Evolutionary conservation across 2,797 vertebrate species (phyloP), one percentile per base, ranked within the genome.

Genomic region (Emydoidea blandingii): DNA sequence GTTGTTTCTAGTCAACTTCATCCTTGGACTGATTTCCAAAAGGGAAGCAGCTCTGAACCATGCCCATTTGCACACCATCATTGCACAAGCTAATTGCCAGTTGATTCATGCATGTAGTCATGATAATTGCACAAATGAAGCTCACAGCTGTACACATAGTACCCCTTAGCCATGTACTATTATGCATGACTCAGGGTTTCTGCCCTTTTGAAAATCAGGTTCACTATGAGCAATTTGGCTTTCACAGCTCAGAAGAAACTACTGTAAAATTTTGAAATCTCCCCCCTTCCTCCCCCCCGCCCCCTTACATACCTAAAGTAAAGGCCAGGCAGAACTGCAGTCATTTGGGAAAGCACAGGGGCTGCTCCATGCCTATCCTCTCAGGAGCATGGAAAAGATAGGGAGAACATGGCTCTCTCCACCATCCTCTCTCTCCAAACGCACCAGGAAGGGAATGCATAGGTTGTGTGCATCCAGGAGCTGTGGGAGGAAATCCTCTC

Each of bases 311-410:
- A 41, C 37, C 19, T n/a, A 50, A 59, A 83, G 37, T 19, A 47
- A 34, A 56, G 5, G 8, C n/a, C 37, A 83, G 10, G 7, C 21
- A 79, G 14, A 34, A 0, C 1, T 1, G 1, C 5, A 74, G 27
- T 37, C 16, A 11, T 8, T 11, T 72, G 65, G n/a, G 18, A 37
- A n/a, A 37, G 2, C 3, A 25, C 62, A 88, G 52, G 16, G 57
- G 14, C 80, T 1, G 50, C 1, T 9, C 19, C 2, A 16, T 3
- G 0, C 11, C 8, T 15, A 8, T 0, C 0, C 3, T 2, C 83
- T 2, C 47, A 85, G 50, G n/a, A 90, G 8, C 14, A 49, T 44
- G 23, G 44, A 47, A 21, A 76, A 37, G 37, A 12, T 12, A 41
- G 37, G 18, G 19, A 62, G 59, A 62, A 34, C 15, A 34, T 62